Evolutionary conservation across 64 coral and sea anemone species (phyloP).

Genomic region (Cladopsammia gracilis): DNA sequence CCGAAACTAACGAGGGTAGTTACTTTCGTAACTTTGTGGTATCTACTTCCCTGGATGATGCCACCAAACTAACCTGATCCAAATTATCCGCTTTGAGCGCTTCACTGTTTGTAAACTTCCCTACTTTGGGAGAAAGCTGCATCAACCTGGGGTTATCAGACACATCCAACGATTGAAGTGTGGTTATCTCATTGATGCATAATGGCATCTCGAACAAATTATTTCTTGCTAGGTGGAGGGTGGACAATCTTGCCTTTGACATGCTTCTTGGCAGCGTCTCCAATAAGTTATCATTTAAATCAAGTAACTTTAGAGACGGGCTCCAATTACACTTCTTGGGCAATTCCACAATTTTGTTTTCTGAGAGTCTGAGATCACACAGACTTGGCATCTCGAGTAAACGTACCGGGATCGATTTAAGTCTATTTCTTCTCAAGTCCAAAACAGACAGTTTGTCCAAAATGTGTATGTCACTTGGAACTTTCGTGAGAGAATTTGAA

Average conservation of each 20-base stretch:
- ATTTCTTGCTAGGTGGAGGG: constrained; percentile 80
- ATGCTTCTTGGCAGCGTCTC: constrained; percentile 72
- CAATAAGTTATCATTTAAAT: constrained; percentile 85
- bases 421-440: constrained; percentile 86
- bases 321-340: constrained; percentile 76
- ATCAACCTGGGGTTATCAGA: constrained; percentile 83
- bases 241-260: constrained; percentile 67
- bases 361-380: constrained; percentile 68
- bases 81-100: constrained; percentile 73
- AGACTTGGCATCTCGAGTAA: constrained; percentile 82
- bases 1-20: too few species aligned
- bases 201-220: constrained; percentile 87
- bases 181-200: constrained; percentile 75
- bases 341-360: constrained; percentile 84
- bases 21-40: too few species aligned
- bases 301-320: constrained; percentile 66
- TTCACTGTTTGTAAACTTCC: constrained; percentile 78
- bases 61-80: constrained; percentile 82
- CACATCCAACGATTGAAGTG: constrained; percentile 75
- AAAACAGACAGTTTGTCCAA: constrained; percentile 76
- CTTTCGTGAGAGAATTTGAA: constrained; percentile 66
- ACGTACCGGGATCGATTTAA: constrained; percentile 59
- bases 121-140: constrained; percentile 83
- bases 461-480: constrained; percentile 75
- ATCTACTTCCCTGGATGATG: too few species aligned